Evolutionary conservation across 2,888 invertebrate species (phyloP).

Genomic region (Vanessa cardui): DNA sequence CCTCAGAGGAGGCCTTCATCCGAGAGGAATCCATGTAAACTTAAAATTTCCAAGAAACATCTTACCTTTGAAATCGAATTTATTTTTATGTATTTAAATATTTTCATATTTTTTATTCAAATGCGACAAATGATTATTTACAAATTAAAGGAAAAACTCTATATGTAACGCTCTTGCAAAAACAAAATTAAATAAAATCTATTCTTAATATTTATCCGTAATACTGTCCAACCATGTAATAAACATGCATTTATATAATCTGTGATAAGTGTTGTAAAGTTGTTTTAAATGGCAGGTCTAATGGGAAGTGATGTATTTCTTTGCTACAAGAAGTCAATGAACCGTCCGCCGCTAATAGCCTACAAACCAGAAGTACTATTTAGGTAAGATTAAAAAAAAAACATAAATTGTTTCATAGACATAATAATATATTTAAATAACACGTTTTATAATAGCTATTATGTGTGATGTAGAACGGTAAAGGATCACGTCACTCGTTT

Average conservation of each 20-base stretch:
- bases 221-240: background rate
- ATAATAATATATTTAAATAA: background rate
- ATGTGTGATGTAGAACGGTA: no score
- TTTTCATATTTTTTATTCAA: no score
- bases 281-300: constrained; percentile 80
- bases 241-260: constrained; percentile 8
- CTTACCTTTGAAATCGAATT: no score
- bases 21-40: no score
- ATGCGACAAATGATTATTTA: no score
- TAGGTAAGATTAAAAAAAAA: constrained; percentile 62
- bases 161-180: no score
- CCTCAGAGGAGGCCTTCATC: no score
- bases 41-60: no score
- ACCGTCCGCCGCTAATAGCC: constrained; percentile 95
- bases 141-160: no score
- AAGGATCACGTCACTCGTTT: no score
- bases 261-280: constrained; percentile 36
- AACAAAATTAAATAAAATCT: background rate
- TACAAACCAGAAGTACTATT: constrained; percentile 94
- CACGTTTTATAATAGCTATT: no score
- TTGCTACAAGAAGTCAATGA: constrained; percentile 99
- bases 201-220: background rate
- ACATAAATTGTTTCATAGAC: background rate
- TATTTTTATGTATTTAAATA: no score
- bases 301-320: constrained; percentile 98